Evolutionary conservation across 2,113 vertebrate genomes (phyloP).

Genomic region (Leucoraja erinaceus): DNA sequence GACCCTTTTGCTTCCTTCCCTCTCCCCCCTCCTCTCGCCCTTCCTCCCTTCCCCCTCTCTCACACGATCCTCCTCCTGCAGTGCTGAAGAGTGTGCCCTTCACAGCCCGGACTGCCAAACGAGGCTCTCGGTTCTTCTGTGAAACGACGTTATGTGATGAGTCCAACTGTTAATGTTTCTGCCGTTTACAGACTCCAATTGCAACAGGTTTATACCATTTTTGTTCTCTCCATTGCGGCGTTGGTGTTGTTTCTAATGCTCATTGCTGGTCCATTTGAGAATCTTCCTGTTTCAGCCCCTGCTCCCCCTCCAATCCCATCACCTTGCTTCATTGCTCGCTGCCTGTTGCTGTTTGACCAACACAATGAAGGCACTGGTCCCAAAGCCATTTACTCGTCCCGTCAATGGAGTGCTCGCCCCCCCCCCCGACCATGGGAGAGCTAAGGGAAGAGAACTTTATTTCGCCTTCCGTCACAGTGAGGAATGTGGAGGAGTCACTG

Average conservation of each 20-base stretch:
- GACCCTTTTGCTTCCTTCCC: constrained; percentile 56
- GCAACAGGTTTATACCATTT: constrained; percentile 6
- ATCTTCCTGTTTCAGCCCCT: neutral
- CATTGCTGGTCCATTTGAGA: neutral
- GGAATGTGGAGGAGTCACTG: too few relatives aligned
- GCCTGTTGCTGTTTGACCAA: neutral
- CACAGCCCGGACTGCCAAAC: constrained; percentile 93
- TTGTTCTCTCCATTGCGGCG: too few relatives aligned
- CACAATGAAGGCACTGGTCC: neutral
- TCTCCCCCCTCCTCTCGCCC: constrained; percentile 43
- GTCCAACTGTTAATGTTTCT: constrained; percentile 77
- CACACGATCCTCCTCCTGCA: constrained; percentile 52
- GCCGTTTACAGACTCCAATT: constrained; percentile 25
- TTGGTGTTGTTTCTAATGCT: neutral
- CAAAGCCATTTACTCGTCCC: constrained; percentile 43
- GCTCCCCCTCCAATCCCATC: neutral
- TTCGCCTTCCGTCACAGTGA: too few relatives aligned
- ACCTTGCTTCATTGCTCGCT: neutral
- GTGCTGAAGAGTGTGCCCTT: constrained; percentile 97
- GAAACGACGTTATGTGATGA: constrained; percentile 90
- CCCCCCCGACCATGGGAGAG: too few relatives aligned
- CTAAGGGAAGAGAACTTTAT: too few relatives aligned
- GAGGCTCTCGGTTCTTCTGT: constrained; percentile 95
- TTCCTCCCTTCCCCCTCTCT: neutral
- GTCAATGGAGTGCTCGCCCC: too few relatives aligned